Percentiles rank a stretch among this genome's conserved stretches.
Evolutionary conservation across 2,888 invertebrate genomes (phyloP).

Genomic region (Pomacea canaliculata): DNA sequence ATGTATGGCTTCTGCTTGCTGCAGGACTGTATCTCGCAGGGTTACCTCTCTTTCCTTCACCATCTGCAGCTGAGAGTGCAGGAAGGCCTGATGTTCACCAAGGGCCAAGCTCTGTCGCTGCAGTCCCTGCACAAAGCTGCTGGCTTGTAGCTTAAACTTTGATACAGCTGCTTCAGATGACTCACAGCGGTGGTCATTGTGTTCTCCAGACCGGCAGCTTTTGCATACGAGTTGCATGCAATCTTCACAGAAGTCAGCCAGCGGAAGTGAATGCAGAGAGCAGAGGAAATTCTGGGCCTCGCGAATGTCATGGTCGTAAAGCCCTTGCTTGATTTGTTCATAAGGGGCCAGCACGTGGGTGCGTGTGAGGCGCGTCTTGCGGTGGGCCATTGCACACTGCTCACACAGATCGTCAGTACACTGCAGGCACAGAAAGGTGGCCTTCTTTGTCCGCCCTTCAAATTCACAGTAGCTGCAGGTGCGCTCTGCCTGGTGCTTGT

Average conservation of each 20-base stretch:
- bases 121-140: constrained; percentile 47
- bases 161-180: constrained; percentile 38
- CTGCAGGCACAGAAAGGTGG: constrained; percentile 55
- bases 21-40: constrained; percentile 38
- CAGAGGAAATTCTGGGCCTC: constrained; percentile 48
- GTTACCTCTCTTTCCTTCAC: constrained; percentile 39
- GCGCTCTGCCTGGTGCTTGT: constrained; percentile 44
- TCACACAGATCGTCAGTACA: constrained; percentile 63
- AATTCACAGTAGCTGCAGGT: constrained; percentile 58
- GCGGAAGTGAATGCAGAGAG: constrained; percentile 39
- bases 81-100: constrained; percentile 46
- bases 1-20: constrained; percentile 53
- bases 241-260: constrained; percentile 50
- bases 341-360: constrained; percentile 56
- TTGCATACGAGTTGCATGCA: constrained; percentile 54
- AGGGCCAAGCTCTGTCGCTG: constrained; percentile 47
- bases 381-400: constrained; percentile 56
- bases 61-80: constrained; percentile 46
- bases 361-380: constrained; percentile 61
- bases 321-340: constrained; percentile 51
- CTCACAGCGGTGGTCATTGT: constrained; percentile 43
- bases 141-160: constrained; percentile 20
- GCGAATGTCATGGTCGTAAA: constrained; percentile 59
- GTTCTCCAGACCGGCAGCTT: constrained; percentile 47
- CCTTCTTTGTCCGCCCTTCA: constrained; percentile 46